Conservation (phyloP, 2,113 vertebrate species). For the Gulo gulo region DNA sequence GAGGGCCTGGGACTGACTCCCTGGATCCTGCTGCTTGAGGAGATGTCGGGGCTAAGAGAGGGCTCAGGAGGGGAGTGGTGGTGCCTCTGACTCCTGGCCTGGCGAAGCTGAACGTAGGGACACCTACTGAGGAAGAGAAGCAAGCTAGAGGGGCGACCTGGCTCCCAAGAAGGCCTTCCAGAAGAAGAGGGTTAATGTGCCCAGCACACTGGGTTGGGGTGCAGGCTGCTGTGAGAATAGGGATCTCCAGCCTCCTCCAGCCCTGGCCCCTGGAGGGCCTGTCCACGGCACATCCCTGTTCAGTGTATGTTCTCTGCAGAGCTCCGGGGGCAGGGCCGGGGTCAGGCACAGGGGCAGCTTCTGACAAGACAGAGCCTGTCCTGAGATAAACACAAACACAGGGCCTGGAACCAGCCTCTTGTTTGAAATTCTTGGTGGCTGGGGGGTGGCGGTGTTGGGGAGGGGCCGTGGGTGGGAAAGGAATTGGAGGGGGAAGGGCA, state of each 20-base stretch:
- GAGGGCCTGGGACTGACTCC: neutral
- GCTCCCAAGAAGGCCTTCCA: neutral
- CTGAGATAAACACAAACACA: slow-evolving; percentile 72
- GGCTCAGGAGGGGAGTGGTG: neutral
- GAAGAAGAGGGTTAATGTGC: neutral
- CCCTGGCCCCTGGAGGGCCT: neutral
- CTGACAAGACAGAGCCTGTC: slow-evolving; percentile 66
- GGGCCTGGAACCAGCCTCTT: slow-evolving; percentile 59
- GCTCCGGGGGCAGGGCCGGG: slow-evolving; percentile 49
- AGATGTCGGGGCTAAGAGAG: neutral
- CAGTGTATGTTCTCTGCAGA: slow-evolving; percentile 59
- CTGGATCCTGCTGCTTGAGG: neutral
- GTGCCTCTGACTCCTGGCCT: too few species aligned
- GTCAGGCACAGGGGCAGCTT: slow-evolving; percentile 71
- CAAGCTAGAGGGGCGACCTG: neutral
- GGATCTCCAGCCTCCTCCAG: neutral
- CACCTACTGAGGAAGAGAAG: neutral
- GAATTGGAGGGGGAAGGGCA: neutral
- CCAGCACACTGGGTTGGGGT: neutral
- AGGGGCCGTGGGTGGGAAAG: neutral
- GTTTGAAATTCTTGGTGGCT: slow-evolving; percentile 70
- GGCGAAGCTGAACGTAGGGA: neutral
- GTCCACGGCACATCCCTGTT: slow-evolving; percentile 34
- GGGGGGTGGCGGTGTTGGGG: neutral
- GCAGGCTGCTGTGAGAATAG: neutral